phyloP scores from a whole-genome alignment of 2,797 vertebrate species.

The Gymnothorax reevesii region DNA sequence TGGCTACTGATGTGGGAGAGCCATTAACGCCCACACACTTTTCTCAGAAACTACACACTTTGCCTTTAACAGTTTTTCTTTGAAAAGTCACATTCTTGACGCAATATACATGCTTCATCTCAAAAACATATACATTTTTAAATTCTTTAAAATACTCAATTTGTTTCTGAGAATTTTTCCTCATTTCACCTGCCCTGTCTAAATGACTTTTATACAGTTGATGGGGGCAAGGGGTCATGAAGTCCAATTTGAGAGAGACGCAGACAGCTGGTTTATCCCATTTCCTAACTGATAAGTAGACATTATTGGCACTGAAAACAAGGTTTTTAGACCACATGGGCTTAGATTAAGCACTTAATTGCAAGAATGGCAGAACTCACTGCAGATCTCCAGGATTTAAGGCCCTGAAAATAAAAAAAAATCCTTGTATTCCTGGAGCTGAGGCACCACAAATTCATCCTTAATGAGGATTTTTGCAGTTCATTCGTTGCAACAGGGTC shows the following conservation, averaged over 20 bases:
- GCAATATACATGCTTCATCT: background rate
- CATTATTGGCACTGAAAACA: background rate
- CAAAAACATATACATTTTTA: background rate
- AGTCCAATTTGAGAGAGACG: background rate
- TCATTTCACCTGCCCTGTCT: background rate
- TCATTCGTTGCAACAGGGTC: background rate
- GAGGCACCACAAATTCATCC: background rate
- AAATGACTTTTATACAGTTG: background rate
- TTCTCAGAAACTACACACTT: constrained; percentile 32
- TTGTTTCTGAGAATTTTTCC: background rate
- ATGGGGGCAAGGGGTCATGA: background rate
- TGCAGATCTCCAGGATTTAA: background rate
- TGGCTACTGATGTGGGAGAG: background rate
- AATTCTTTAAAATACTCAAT: background rate
- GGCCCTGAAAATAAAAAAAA: background rate
- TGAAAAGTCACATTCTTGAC: background rate
- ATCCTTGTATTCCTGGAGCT: background rate
- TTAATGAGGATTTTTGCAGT: background rate
- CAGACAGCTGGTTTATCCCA: background rate
- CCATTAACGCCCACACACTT: constrained; percentile 18
- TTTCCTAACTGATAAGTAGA: background rate
- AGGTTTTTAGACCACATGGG: background rate
- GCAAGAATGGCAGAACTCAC: background rate
- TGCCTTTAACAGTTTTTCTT: background rate
- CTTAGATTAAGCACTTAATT: background rate